phyloP scores from a whole-genome alignment of 1,140 invertebrate species.

The Drosophila kurseongensis region DNA sequence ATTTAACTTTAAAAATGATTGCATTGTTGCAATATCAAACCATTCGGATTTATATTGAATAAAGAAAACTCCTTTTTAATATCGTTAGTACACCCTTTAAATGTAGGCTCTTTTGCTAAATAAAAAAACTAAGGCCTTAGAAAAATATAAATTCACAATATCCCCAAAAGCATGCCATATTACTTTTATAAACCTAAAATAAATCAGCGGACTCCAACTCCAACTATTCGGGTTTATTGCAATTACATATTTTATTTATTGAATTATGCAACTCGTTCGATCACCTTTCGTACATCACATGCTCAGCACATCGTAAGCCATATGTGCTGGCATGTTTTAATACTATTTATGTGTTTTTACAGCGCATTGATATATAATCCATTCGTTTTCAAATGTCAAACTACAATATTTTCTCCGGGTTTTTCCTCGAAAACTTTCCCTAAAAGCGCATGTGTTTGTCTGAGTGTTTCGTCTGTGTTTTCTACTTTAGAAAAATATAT shows the following conservation, averaged over 20 bases:
- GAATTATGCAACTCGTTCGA: conserved; percentile 70
- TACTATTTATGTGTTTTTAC: conserved; percentile 76
- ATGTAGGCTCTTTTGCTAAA: too few species aligned
- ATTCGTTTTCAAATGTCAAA: conserved; percentile 42
- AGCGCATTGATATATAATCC: conserved; percentile 76
- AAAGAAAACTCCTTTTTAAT: too few species aligned
- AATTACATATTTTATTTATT: conserved; percentile 74
- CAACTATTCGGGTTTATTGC: background rate
- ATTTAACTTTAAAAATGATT: too few species aligned
- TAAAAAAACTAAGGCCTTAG: too few species aligned
- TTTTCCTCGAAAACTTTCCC: conserved; percentile 25
- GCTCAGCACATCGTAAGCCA: conserved; percentile 37
- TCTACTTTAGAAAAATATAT: conserved; percentile 80
- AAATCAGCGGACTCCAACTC: background rate
- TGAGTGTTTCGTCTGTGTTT: conserved; percentile 32
- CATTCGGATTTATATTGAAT: too few species aligned
- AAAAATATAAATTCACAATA: background rate
- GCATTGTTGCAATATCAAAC: too few species aligned
- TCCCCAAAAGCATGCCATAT: background rate
- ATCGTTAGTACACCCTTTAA: too few species aligned
- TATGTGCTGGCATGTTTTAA: conserved; percentile 55
- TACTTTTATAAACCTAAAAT: background rate
- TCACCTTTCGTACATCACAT: conserved; percentile 66
- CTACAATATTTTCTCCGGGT: conserved; percentile 52
- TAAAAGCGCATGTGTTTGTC: conserved; percentile 59